Conservation (phyloP, 2,797 vertebrate genomes). For the Poecilia gillii region DNA sequence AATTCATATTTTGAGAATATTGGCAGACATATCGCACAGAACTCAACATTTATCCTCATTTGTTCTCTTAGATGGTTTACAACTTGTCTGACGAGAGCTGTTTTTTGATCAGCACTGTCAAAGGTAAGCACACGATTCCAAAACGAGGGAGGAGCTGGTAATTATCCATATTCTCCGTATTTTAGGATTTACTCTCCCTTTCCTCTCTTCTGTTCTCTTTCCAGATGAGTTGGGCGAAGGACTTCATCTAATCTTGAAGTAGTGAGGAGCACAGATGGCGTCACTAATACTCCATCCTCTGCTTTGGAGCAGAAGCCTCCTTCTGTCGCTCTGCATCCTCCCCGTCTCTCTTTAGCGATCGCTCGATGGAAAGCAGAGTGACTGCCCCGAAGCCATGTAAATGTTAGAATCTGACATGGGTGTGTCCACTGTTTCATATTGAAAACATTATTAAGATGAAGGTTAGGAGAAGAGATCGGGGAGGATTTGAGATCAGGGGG, state of each 20-base stretch:
- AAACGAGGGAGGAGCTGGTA: background rate
- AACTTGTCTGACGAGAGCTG: constrained; percentile 95
- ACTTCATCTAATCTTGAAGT: constrained; percentile 81
- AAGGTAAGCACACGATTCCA: constrained; percentile 80
- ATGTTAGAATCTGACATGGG: constrained; percentile 89
- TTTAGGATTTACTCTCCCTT: constrained; percentile 21
- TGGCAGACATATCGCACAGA: background rate
- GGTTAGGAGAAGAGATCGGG: constrained; percentile 55
- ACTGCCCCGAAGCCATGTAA: constrained; percentile 80
- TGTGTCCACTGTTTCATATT: constrained; percentile 87
- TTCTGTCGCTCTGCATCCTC: constrained; percentile 67
- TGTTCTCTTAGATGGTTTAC: constrained; percentile 89
- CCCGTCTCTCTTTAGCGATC: constrained; percentile 54
- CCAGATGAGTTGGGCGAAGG: constrained; percentile 91
- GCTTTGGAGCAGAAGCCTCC: constrained; percentile 70
- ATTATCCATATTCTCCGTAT: background rate
- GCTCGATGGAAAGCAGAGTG: constrained; percentile 66
- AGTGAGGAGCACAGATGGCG: constrained; percentile 67
- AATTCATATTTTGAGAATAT: background rate
- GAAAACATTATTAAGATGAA: constrained; percentile 81
- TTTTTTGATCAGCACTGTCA: constrained; percentile 92
- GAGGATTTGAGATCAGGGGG: constrained; percentile 31
- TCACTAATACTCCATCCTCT: constrained; percentile 74
- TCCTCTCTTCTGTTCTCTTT: constrained; percentile 24
- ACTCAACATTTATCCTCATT: background rate